These are phyloP conservation scores for Molorchus minor DNA, from an alignment of 2,888 invertebrate genomes.

Conservation along the genomic window DNA sequence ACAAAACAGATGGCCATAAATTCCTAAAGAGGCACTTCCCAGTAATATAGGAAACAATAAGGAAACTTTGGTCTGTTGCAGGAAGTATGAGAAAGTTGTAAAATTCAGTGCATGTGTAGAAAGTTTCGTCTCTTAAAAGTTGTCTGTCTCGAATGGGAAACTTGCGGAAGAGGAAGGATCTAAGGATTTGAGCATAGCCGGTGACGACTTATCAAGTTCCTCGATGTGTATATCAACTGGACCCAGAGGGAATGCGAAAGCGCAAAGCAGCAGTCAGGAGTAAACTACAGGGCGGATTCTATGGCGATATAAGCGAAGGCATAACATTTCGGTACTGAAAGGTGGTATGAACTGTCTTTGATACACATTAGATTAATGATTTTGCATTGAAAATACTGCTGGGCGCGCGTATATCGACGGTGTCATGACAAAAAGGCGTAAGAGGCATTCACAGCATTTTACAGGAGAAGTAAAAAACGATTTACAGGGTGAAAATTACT, in stretches of 20 bases:
- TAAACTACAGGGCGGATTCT: background rate
- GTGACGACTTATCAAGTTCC: slow-evolving; percentile 50
- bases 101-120: slow-evolving; percentile 48
- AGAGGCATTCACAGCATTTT: no score
- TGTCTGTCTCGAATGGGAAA: slow-evolving; percentile 27
- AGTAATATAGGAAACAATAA: slow-evolving; percentile 49
- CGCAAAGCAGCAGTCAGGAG: slow-evolving; percentile 13
- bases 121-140: slow-evolving; percentile 47
- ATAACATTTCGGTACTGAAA: no score
- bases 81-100: slow-evolving; percentile 39
- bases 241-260: slow-evolving; percentile 42
- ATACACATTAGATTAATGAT: no score
- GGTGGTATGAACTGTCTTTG: no score
- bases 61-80: slow-evolving; percentile 44
- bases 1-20: slow-evolving; percentile 38
- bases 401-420: no score
- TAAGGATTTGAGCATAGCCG: slow-evolving; percentile 40
- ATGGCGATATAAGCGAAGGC: no score
- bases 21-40: slow-evolving; percentile 35
- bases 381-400: no score
- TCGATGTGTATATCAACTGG: slow-evolving; percentile 42
- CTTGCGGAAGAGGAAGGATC: slow-evolving; percentile 36
- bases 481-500: no score
- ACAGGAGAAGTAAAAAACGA: no score
- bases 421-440: no score